Percentiles rank a stretch among this genome's conserved stretches.
These are phyloP conservation scores for Portevinia maculata DNA, from an alignment of 2,888 invertebrate genomes.

Conservation along the genomic window DNA sequence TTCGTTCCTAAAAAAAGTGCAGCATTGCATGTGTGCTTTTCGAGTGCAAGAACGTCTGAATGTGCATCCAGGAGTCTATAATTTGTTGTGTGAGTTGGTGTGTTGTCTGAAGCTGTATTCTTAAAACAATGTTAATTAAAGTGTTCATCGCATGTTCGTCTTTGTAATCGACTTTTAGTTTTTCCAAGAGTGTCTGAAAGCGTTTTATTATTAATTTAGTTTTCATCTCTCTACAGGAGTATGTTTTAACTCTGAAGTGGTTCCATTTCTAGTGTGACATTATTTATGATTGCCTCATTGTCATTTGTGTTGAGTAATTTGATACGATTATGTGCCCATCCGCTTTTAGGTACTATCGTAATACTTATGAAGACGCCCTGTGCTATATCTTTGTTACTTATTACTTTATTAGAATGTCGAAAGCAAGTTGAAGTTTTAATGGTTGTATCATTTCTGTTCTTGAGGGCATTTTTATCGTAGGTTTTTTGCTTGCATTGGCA, in stretches of 20 bases:
- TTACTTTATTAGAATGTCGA: neutral
- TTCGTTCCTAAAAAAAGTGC: no score
- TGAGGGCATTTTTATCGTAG: neutral
- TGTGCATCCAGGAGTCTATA: no score
- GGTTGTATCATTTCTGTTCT: constrained; percentile 14
- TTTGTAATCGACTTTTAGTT: neutral
- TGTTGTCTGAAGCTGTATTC: no score
- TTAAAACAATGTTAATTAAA: constrained; percentile 15
- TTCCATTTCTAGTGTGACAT: neutral
- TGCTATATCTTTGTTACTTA: constrained; percentile 21
- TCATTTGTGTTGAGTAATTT: constrained; percentile 6
- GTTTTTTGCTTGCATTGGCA: constrained; percentile 25
- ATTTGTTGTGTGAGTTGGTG: no score
- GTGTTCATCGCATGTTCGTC: neutral
- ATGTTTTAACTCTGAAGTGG: neutral
- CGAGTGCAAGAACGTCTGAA: no score
- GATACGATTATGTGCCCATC: constrained; percentile 4
- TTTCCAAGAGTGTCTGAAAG: neutral
- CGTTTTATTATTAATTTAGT: neutral
- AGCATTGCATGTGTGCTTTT: no score
- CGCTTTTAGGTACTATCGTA: constrained; percentile 10
- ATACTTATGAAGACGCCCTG: constrained; percentile 15
- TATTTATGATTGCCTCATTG: constrained; percentile 1
- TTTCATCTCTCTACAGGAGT: neutral
- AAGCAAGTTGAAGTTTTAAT: neutral